Percentiles rank a stretch among this genome's conserved stretches.
phyloP scores from a whole-genome alignment of 2,113 vertebrate genomes.

The Quiscalus mexicanus region DNA sequence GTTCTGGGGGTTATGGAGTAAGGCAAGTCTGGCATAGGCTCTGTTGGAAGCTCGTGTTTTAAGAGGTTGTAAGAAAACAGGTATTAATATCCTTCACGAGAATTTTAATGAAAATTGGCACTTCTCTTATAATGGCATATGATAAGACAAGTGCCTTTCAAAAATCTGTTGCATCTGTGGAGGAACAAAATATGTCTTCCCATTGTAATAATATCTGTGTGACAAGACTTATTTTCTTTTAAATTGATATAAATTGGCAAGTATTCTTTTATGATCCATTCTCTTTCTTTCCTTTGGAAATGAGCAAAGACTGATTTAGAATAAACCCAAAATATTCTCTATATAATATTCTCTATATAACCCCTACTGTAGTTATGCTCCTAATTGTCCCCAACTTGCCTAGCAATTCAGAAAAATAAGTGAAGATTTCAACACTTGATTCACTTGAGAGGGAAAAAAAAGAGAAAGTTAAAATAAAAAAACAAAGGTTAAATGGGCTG shows the following conservation, averaged over 20 bases:
- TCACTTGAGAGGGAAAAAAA: not conserved
- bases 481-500: not conserved
- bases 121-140: not conserved
- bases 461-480: not conserved
- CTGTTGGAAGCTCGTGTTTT: not conserved
- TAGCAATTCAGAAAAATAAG: not conserved
- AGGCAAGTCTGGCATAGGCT: not conserved
- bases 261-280: not conserved
- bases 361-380: not conserved
- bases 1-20: not conserved
- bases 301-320: not conserved
- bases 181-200: not conserved
- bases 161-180: not conserved
- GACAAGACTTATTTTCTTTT: not conserved
- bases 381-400: not conserved
- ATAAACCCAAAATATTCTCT: not conserved
- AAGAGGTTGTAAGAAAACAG: not conserved
- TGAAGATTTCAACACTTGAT: not conserved
- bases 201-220: not conserved
- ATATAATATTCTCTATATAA: not conserved
- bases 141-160: not conserved
- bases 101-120: not conserved
- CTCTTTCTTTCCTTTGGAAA: conserved; percentile 1
- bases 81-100: not conserved
- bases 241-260: not conserved